These are phyloP conservation scores for Chlamydotis undulata DNA, from an alignment of 2,113 vertebrate genomes.

Conservation along the genomic window DNA sequence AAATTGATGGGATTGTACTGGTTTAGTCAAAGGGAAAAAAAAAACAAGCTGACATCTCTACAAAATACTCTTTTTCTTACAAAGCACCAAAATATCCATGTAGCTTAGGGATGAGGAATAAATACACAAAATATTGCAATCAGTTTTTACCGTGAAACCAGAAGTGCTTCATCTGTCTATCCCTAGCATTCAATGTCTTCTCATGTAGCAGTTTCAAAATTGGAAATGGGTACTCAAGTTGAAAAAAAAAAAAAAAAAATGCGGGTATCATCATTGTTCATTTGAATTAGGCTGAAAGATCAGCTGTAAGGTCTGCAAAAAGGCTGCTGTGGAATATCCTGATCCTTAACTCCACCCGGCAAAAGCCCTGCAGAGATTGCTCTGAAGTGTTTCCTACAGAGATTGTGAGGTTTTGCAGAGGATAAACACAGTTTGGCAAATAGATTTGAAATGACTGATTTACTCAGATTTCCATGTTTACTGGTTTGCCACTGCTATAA, in stretches of 20 bases:
- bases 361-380: constrained; percentile 32
- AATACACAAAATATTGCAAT: not conserved
- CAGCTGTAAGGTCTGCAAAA: not conserved
- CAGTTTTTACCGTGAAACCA: not conserved
- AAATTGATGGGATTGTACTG: not conserved
- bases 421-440: constrained; percentile 58
- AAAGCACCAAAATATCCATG: not conserved
- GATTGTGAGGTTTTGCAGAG: constrained; percentile 31
- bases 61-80: not conserved
- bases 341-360: constrained; percentile 5
- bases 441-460: constrained; percentile 65
- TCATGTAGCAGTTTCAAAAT: not conserved
- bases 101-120: not conserved
- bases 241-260: not conserved
- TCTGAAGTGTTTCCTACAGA: constrained; percentile 38
- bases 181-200: not conserved
- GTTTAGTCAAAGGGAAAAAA: not conserved
- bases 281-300: constrained; percentile 41
- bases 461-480: constrained; percentile 57
- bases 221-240: not conserved
- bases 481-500: constrained; percentile 54
- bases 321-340: constrained; percentile 16
- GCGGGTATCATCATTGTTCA: not conserved
- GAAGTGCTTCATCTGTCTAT: not conserved
- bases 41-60: not conserved